These are phyloP conservation scores for Scalopus aquaticus DNA, from an alignment of 2,113 vertebrate genomes.

Conservation along the genomic window DNA sequence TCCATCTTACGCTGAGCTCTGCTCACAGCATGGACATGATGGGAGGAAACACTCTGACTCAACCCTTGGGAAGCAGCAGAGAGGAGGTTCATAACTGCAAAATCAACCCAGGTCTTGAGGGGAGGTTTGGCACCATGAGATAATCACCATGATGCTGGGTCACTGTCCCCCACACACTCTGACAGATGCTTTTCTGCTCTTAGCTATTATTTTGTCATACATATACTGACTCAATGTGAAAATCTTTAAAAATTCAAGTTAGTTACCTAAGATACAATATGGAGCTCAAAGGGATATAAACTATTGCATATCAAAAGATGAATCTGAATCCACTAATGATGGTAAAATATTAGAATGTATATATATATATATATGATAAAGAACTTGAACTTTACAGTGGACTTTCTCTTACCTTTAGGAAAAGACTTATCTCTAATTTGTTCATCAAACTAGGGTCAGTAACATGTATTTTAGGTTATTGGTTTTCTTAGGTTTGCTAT, in stretches of 20 bases:
- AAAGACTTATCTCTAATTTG: conserved; percentile 60
- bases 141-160: not conserved
- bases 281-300: not conserved
- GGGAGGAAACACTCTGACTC: not conserved
- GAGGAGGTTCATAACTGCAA: not conserved
- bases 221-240: not conserved
- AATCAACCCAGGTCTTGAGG: not conserved
- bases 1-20: not conserved
- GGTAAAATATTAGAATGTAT: not conserved
- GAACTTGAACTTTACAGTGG: not conserved
- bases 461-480: conserved; percentile 53
- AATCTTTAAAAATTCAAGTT: not conserved
- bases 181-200: not conserved
- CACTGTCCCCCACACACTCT: not conserved
- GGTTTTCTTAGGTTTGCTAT: conserved; percentile 77
- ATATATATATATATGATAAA: too few relatives aligned
- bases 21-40: fast-evolving
- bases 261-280: not conserved
- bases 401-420: conserved; percentile 38
- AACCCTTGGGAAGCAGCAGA: not conserved
- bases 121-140: not conserved
- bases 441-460: conserved; percentile 61
- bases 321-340: not conserved
- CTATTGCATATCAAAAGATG: not conserved
- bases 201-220: conserved; percentile 19